Evolutionary conservation across 2,888 invertebrate species (phyloP), one percentile per base, ranked within the genome.

Genomic region (Drosophila mettleri): DNA sequence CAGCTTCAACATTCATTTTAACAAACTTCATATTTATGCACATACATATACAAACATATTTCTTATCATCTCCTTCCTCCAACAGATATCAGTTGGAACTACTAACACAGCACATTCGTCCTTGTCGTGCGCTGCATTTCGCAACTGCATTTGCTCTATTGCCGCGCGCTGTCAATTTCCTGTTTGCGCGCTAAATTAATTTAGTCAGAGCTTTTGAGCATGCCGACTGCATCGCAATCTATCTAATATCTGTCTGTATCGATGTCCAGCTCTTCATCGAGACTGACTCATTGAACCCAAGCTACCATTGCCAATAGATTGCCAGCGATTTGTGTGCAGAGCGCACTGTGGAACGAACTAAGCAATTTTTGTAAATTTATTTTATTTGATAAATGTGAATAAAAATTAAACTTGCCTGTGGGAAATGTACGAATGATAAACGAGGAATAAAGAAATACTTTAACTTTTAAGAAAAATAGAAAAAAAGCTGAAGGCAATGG

Each of bases 171-270:
- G 78, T 71, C 88, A 76, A 76, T 86, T 87, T 69, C 64, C 69
- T 86, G 83, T 86, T 82, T 80, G 83, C 70, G 70, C 74, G 86
- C 74, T 76, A 80, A 86, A 89, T 86, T 87, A 86, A 86, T 86
- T 86, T 89, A 87, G 88, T 82, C 78, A 78, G 73, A 70, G 83
- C 84, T 78, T 80, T 80, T 72, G 73, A 72, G 73, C 59, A 46
- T 71, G 53, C 53, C 66, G 51, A 52, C 58, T 70, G 74, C 58
- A 74, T 64, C 55, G 58, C 78, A 45, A 53, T 74, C 33, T 36
- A 45, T 33, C 65, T 46, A 72, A 77, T 62, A 59, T 62, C 60
- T 80, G 69, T 58, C 61, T 33, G 51, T 54, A 51, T 52, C 41
- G 45, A 27, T 59, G 69, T 69, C 61, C 74, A 77, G 52, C 69